phyloP scores from a whole-genome alignment of 37 sponge, comb jelly and placozoan genomes.

The Spongilla lacustris region DNA sequence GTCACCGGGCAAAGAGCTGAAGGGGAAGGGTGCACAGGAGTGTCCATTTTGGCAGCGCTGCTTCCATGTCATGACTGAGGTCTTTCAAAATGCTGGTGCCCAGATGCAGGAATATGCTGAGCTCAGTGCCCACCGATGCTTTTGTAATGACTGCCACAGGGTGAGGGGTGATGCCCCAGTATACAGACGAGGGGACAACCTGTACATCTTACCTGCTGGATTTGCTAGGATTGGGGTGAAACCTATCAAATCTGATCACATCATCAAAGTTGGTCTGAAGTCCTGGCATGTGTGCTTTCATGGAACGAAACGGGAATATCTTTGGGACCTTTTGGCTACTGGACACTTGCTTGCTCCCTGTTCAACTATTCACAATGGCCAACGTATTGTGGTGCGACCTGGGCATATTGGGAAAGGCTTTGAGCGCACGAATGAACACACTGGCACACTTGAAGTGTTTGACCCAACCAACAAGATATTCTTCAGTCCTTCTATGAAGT shows the following conservation, averaged over 20 bases:
- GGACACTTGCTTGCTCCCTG: constrained; percentile 36
- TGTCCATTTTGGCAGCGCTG: constrained; percentile 40
- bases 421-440: constrained; percentile 26
- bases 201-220: constrained; percentile 19
- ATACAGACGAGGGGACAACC: constrained; percentile 17
- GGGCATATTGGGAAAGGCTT: constrained; percentile 12
- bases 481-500: constrained; percentile 25
- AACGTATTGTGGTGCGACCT: constrained; percentile 3
- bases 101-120: constrained; percentile 7
- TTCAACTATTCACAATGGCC: constrained; percentile 20
- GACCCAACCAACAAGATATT: constrained; percentile 24
- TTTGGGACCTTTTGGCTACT: constrained; percentile 5
- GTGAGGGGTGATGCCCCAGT: constrained; percentile 1
- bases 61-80: neutral
- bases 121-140: constrained; percentile 15
- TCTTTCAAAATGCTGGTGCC: constrained; percentile 15
- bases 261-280: constrained; percentile 13
- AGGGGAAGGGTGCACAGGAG: too few species aligned
- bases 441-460: constrained; percentile 12
- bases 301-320: constrained; percentile 19
- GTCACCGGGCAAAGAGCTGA: too few species aligned
- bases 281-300: constrained; percentile 35
- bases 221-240: constrained; percentile 35
- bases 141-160: constrained; percentile 21
- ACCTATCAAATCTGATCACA: constrained; percentile 5